Conservation (phyloP, 1,140 invertebrate genomes). For the Prorops nasuta region DNA sequence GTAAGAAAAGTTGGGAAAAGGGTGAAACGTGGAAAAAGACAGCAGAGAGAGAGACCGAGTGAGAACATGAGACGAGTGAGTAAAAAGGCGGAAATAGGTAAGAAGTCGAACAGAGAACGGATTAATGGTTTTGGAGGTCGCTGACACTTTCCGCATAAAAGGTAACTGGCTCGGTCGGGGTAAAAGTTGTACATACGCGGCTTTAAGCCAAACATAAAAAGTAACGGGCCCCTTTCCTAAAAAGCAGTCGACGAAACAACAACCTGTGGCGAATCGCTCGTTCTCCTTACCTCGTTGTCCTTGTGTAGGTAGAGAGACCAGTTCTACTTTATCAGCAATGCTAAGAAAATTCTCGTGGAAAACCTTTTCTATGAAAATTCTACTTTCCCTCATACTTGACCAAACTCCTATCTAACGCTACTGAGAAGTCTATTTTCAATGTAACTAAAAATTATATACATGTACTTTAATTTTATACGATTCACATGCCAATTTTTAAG, state of each 20-base stretch:
- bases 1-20: constrained; percentile 17
- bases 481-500: too few relatives aligned
- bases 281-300: constrained; percentile 42
- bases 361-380: too few relatives aligned
- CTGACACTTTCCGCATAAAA: constrained; percentile 41
- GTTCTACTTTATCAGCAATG: too few relatives aligned
- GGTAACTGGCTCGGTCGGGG: constrained; percentile 20
- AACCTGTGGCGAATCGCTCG: constrained; percentile 29
- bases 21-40: constrained; percentile 4
- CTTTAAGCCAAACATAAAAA: constrained; percentile 34
- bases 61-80: constrained; percentile 5
- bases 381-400: too few relatives aligned
- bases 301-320: constrained; percentile 32
- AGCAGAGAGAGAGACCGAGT: not conserved
- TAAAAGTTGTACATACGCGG: constrained; percentile 24
- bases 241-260: constrained; percentile 28
- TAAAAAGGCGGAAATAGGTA: constrained; percentile 35
- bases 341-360: too few relatives aligned
- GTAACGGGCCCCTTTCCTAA: constrained; percentile 35
- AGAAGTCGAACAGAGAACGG: constrained; percentile 21
- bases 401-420: too few relatives aligned
- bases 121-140: constrained; percentile 37
- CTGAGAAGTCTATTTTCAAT: too few relatives aligned
- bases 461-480: too few relatives aligned
- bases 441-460: too few relatives aligned